Percentiles rank a stretch among this genome's conserved stretches.
These are phyloP conservation scores for Cantharis rustica DNA, from an alignment of 2,888 invertebrate genomes.

Conservation along the genomic window DNA sequence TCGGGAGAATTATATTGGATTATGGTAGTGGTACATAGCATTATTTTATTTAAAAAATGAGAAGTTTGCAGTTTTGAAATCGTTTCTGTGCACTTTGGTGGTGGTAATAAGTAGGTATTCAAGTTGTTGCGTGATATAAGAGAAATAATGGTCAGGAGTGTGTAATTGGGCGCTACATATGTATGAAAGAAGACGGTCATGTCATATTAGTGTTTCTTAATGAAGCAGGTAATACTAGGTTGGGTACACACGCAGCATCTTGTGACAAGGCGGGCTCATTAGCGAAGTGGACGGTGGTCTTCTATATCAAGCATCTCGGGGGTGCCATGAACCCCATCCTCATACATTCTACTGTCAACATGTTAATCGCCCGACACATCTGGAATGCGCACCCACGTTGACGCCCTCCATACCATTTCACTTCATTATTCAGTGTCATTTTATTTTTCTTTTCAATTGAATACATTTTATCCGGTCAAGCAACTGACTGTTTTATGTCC, in stretches of 20 bases:
- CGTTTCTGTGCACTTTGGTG: slow-evolving; percentile 22
- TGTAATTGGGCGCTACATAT: slow-evolving; percentile 54
- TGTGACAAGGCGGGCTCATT: slow-evolving; percentile 44
- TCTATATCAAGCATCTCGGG: slow-evolving; percentile 36
- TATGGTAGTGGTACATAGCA: neutral
- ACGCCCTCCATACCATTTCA: slow-evolving; percentile 46
- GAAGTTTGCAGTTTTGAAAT: slow-evolving; percentile 15
- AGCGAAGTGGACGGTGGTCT: slow-evolving; percentile 38
- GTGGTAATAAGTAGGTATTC: slow-evolving; percentile 23
- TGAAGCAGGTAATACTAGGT: slow-evolving; percentile 53
- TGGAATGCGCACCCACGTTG: slow-evolving; percentile 51
- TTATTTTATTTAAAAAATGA: neutral
- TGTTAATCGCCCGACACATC: slow-evolving; percentile 49
- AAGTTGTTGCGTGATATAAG: slow-evolving; percentile 48
- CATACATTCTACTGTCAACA: slow-evolving; percentile 45
- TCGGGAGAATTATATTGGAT: neutral
- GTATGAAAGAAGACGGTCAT: slow-evolving; percentile 54
- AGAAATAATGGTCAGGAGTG: slow-evolving; percentile 47
- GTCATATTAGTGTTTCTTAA: slow-evolving; percentile 55
- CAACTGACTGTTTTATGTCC: slow-evolving; percentile 6
- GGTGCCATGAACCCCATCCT: slow-evolving; percentile 36
- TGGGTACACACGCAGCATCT: slow-evolving; percentile 41
- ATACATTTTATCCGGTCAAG: slow-evolving; percentile 21
- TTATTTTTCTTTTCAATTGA: slow-evolving; percentile 37
- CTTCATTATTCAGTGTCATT: slow-evolving; percentile 47